Base-by-base conservation (phyloP, 2,888 invertebrate genomes). In the Strigamia maritima region DNA sequence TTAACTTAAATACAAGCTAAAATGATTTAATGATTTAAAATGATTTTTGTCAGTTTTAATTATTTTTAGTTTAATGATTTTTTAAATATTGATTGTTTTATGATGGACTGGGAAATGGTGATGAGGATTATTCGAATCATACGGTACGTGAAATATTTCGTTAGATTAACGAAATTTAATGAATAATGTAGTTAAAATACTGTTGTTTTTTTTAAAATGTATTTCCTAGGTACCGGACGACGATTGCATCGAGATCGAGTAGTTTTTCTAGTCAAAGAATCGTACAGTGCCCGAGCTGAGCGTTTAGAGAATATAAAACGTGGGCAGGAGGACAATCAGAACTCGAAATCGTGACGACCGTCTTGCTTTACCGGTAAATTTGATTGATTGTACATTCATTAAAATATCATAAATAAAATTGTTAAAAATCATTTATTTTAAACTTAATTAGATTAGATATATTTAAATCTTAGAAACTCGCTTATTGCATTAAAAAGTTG, bases 61-160 rank as follows among this genome's bases (percentile, higher is more conserved):
- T n/a, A n/a, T n/a, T n/a, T n/a, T n/a, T n/a, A n/a, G n/a, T n/a
- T n/a, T n/a, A n/a, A n/a, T n/a, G n/a, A n/a, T n/a, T n/a, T n/a
- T n/a, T n/a, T n/a, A n/a, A n/a, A n/a, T n/a, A n/a, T n/a, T n/a
- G n/a, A n/a, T n/a, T n/a, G n/a, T n/a, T n/a, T n/a, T n/a, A 95
- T 84, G 96, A 96, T 0, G 97, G 97, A 84, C 89, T 97, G 89
- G 94, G 83, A 97, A 95, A 97, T 84, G 97, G 97, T 81, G 97
- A 95, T 85, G 97, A 97, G 82, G 93, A 94, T 85, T 92, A 93
- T 85, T 96, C 95, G 0, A 92, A 89, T 83, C 91, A 93, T 84
- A 97, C n/a, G n/a, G n/a, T 97, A 82, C 91, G 92, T 82, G 92
- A 94, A 85, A 95, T 97, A 85, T 97, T 97, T 86, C 94, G 94